Base-by-base conservation (phyloP, 2,113 vertebrate genomes). In the Dasypus novemcinctus region DNA sequence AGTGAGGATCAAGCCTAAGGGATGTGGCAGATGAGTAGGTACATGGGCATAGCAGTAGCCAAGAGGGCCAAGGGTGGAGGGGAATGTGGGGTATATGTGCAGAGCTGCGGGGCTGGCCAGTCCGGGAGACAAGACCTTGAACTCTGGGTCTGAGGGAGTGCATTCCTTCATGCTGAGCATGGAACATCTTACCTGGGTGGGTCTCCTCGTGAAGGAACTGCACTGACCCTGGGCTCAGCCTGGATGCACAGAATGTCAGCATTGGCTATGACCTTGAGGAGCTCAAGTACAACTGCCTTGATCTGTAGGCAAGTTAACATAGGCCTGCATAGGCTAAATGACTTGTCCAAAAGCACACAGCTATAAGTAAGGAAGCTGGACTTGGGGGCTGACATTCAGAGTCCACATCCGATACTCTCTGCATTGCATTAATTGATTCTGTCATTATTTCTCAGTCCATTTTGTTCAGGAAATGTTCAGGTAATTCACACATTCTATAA, bases 91-190 rank as follows among this genome's bases (percentile, higher is more conserved):
- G 52, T 2, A 38, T 17, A 38, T 17, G 29, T 18, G 27, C 25
- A 64, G 80, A 78, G 27, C 38, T 20, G 5, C 15, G 46, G 5
- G 49, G 63, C 36, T 78, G 23, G 29, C 66, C 25, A 33, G 63
- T 38, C 54, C n/a, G 33, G 74, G 72, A 91, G 78, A 52, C n/a
- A 69, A 80, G 46, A 36, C 61, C n/a, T 83, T 90, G 61, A 87
- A 79, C 49, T 63, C 33, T 41, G 61, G 38, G 76, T 64, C 49
- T 43, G 63, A 31, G 29, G 89, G 80, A 82, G 23, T 38, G 9
- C 69, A 61, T 80, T 49, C 46, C 29, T 89, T 72, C 38, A 23
- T 0, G 2, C 36, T 33, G 68, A 82, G 14, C 23, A 7, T 15
- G 31, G 13, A 87, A 33, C 46, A 33, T 41, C n/a, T 52, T 84